Conservation (phyloP, 1,140 invertebrate species). For the Parasteatoda tepidariorum region DNA sequence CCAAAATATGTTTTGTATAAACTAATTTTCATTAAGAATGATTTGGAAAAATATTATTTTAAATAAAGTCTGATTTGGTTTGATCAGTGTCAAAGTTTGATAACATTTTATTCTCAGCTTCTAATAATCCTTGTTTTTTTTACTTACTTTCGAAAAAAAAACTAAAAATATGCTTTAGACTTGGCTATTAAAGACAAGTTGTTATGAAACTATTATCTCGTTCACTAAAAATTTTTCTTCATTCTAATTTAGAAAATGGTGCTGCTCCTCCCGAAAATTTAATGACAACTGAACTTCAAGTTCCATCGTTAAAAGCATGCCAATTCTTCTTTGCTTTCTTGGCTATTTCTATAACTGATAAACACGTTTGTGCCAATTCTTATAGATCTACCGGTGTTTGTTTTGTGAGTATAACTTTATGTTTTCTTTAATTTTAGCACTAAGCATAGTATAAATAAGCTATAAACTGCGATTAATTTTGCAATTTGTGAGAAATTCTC, state of each 20-base stretch:
- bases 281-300: neutral
- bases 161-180: neutral
- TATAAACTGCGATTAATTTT: too few relatives aligned
- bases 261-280: neutral
- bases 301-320: neutral
- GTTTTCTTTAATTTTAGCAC: too few relatives aligned
- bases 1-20: too few relatives aligned
- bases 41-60: too few relatives aligned
- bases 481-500: too few relatives aligned
- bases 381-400: slow-evolving; percentile 17
- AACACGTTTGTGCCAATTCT: slow-evolving; percentile 24
- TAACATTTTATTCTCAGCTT: neutral
- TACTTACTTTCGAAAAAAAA: neutral
- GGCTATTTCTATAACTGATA: slow-evolving; percentile 16
- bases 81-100: neutral
- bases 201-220: too few relatives aligned
- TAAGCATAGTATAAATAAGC: too few relatives aligned
- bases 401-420: slow-evolving; percentile 22
- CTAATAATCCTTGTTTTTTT: neutral
- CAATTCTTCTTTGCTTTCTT: neutral
- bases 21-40: too few relatives aligned
- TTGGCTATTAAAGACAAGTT: neutral
- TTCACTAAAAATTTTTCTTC: too few relatives aligned
- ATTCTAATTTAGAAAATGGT: neutral
- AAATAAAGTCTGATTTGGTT: too few relatives aligned